These are phyloP conservation scores for Aurelia coerulea DNA, from an alignment of 30 jellyfish, hydroid and myxozoan genomes.

Conservation along the genomic window DNA sequence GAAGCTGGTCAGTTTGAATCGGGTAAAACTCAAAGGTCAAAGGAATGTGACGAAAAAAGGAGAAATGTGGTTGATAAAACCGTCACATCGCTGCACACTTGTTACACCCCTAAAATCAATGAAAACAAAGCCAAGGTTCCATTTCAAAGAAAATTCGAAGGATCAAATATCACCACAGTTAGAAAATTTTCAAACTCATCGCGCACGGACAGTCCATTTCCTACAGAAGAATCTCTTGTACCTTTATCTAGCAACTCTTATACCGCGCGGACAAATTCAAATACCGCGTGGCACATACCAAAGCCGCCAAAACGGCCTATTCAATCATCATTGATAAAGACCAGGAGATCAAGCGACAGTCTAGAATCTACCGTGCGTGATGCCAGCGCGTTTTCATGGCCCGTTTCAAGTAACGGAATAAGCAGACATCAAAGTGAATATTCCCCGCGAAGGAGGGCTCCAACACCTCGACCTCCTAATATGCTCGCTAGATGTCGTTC, in stretches of 20 bases:
- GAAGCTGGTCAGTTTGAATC: too few species aligned
- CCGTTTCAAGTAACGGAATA: slow-evolving; percentile 14
- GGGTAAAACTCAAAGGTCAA: too few species aligned
- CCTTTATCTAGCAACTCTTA: neutral
- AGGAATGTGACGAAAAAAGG: too few species aligned
- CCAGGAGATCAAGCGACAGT: neutral
- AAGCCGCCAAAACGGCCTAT: too few species aligned
- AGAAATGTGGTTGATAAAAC: too few species aligned
- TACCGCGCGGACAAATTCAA: neutral
- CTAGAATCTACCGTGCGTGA: neutral
- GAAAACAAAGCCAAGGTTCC: neutral
- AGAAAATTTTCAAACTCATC: neutral
- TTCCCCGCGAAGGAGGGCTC: neutral
- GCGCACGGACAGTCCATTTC: slow-evolving; percentile 21
- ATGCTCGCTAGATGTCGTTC: slow-evolving; percentile 4
- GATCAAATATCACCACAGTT: too few species aligned
- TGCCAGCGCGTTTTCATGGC: slow-evolving; percentile 57
- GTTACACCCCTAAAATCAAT: too few species aligned
- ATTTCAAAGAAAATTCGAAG: neutral
- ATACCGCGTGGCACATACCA: neutral
- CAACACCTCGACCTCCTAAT: slow-evolving; percentile 42
- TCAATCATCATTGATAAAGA: too few species aligned
- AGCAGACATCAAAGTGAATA: neutral
- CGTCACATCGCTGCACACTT: too few species aligned
- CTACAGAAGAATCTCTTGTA: neutral